These are phyloP conservation scores for Hydrozoanthus gracilis DNA, from an alignment of 92 coral and sea anemone species.

Conservation along the genomic window DNA sequence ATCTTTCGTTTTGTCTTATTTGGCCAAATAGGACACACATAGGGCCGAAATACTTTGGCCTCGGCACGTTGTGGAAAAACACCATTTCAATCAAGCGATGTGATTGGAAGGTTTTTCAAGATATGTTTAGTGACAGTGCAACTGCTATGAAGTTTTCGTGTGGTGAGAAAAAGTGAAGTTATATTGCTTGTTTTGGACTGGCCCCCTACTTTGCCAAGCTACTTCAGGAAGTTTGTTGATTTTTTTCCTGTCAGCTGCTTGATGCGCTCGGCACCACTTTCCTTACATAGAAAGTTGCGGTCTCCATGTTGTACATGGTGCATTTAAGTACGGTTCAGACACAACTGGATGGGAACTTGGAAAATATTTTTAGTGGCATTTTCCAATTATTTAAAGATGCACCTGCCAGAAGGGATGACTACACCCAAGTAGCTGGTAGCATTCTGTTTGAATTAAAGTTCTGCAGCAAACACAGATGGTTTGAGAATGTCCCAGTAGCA, in stretches of 20 bases:
- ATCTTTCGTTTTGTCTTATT: not conserved
- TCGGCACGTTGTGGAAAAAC: not conserved
- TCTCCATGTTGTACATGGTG: constrained; percentile 43
- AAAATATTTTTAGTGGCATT: constrained; percentile 18
- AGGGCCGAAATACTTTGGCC: constrained; percentile 5
- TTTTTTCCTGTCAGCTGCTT: constrained; percentile 37
- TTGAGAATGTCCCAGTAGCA: constrained; percentile 42
- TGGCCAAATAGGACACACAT: constrained; percentile 11
- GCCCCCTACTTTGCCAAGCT: constrained; percentile 32
- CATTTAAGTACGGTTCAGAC: constrained; percentile 34
- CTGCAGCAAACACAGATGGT: constrained; percentile 34
- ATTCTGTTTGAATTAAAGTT: constrained; percentile 21
- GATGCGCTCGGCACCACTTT: constrained; percentile 34
- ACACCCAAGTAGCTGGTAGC: constrained; percentile 35
- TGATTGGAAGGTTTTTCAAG: not conserved
- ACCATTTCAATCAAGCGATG: not conserved
- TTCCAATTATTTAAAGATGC: constrained; percentile 32
- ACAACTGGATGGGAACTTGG: constrained; percentile 46
- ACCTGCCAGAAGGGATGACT: constrained; percentile 41
- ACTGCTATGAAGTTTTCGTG: constrained; percentile 3
- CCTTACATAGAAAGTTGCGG: constrained; percentile 40
- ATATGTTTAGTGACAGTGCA: not conserved
- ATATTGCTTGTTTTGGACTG: constrained; percentile 7
- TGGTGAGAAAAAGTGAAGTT: constrained; percentile 27
- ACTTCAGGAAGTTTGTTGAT: constrained; percentile 6